phyloP scores from a whole-genome alignment of 1,140 invertebrate genomes.

The Monomorium pharaonis region DNA sequence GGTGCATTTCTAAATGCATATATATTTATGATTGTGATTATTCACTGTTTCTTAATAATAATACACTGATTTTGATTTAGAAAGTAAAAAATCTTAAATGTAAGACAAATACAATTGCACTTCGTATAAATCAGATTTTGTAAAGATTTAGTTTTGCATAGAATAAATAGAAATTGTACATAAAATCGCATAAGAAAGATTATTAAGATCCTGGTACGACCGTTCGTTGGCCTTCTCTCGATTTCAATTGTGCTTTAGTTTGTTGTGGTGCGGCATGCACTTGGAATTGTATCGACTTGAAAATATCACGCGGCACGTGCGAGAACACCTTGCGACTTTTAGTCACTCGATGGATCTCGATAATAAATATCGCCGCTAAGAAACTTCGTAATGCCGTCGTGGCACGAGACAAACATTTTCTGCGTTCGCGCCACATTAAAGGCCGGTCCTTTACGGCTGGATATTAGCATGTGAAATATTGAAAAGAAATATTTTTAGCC shows the following conservation, averaged over 20 bases:
- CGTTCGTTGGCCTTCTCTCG: too few species aligned
- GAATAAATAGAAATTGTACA: too few species aligned
- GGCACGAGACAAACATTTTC: slow-evolving; percentile 40
- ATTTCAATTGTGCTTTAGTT: not conserved
- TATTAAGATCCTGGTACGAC: too few species aligned
- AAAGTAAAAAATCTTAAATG: not conserved
- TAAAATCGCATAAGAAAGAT: too few species aligned
- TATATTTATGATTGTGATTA: too few species aligned
- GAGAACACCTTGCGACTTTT: not conserved
- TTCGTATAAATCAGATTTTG: too few species aligned
- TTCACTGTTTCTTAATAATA: too few species aligned
- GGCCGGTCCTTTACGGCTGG: not conserved
- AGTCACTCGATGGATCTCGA: slow-evolving; percentile 16
- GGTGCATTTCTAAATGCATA: too few species aligned
- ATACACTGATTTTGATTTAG: too few species aligned
- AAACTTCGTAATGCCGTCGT: slow-evolving; percentile 11
- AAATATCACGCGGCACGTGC: not conserved
- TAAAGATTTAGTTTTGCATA: too few species aligned
- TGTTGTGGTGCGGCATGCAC: not conserved
- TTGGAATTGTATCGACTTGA: not conserved
- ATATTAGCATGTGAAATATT: slow-evolving; percentile 48
- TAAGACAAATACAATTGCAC: not conserved
- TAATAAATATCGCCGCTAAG: slow-evolving; percentile 30
- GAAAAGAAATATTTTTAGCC: slow-evolving; percentile 58
- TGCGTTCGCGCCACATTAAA: slow-evolving; percentile 21